These are phyloP conservation scores for Myanophis thanlyinensis DNA, from an alignment of 2,113 vertebrate species.

Conservation along the genomic window DNA sequence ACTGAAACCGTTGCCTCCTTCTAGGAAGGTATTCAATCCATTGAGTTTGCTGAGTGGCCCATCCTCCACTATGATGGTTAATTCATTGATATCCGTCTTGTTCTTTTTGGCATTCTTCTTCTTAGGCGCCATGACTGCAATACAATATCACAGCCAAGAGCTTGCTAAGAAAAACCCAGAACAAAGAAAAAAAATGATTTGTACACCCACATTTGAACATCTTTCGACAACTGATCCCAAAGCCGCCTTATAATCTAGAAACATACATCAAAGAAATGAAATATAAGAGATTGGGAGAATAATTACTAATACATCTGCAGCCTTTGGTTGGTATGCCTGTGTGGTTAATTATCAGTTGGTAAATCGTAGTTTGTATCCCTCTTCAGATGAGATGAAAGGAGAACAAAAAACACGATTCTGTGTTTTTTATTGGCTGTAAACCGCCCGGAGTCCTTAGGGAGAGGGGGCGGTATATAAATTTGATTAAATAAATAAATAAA, in stretches of 20 bases:
- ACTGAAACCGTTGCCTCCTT: constrained; percentile 92
- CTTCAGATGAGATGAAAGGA: background rate
- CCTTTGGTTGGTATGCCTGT: background rate
- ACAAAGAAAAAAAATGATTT: background rate
- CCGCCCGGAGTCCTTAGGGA: too few relatives aligned
- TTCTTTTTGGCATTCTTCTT: constrained; percentile 95
- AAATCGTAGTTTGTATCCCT: background rate
- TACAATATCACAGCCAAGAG: constrained; percentile 79
- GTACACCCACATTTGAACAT: constrained; percentile 39
- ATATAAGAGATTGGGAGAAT: background rate
- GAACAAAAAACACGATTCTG: too few relatives aligned
- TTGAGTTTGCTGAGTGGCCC: constrained; percentile 89
- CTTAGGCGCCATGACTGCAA: constrained; percentile 96
- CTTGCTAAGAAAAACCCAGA: constrained; percentile 63
- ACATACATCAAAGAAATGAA: background rate
- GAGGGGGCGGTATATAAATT: too few relatives aligned
- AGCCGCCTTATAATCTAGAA: background rate
- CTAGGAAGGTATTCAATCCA: constrained; percentile 86
- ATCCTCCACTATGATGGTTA: constrained; percentile 91
- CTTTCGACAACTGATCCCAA: background rate
- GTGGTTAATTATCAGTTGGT: background rate
- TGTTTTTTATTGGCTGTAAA: too few relatives aligned
- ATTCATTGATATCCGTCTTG: constrained; percentile 89
- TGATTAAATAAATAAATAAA: too few relatives aligned
- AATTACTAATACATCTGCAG: background rate